Evolutionary conservation across 2,113 vertebrate species (phyloP).

Genomic region (Illadopsis cleaveri): DNA sequence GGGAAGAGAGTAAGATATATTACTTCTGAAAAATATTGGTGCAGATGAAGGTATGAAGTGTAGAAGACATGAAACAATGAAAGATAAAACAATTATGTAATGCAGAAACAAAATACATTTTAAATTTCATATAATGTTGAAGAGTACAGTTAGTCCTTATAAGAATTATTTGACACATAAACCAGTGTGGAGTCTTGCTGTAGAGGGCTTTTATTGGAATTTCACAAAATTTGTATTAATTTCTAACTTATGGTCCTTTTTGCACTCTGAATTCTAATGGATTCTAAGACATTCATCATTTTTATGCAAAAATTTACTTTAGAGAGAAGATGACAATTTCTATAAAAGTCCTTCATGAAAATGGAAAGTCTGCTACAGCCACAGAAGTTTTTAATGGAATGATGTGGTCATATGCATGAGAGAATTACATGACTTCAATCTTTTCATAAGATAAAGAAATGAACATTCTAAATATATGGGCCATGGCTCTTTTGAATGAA

Average conservation of each 20-base stretch:
- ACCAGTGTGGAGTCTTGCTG: background rate
- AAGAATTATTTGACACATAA: background rate
- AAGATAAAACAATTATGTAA: background rate
- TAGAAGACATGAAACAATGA: background rate
- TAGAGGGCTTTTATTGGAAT: constrained; percentile 28
- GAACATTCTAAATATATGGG: constrained; percentile 39
- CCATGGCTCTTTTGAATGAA: background rate
- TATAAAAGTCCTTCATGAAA: constrained; percentile 63
- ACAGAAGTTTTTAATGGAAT: constrained; percentile 52
- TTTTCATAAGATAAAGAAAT: constrained; percentile 8
- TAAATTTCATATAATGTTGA: background rate
- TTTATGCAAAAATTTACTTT: constrained; percentile 67
- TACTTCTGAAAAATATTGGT: background rate
- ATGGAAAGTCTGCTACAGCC: constrained; percentile 50
- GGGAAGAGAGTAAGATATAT: background rate
- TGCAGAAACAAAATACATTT: background rate
- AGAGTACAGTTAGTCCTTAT: background rate
- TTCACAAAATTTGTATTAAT: constrained; percentile 36
- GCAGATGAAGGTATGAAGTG: background rate
- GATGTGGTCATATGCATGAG: constrained; percentile 52
- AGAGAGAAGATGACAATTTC: constrained; percentile 55
- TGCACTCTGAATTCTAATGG: constrained; percentile 48
- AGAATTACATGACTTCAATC: constrained; percentile 22
- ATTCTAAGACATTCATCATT: constrained; percentile 54
- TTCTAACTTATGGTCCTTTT: constrained; percentile 17